A percentile compares a stretch with the other conserved stretches of the same genome.
phyloP scores from a whole-genome alignment of 1,140 invertebrate species.

The Philopotamus ludificatus region DNA sequence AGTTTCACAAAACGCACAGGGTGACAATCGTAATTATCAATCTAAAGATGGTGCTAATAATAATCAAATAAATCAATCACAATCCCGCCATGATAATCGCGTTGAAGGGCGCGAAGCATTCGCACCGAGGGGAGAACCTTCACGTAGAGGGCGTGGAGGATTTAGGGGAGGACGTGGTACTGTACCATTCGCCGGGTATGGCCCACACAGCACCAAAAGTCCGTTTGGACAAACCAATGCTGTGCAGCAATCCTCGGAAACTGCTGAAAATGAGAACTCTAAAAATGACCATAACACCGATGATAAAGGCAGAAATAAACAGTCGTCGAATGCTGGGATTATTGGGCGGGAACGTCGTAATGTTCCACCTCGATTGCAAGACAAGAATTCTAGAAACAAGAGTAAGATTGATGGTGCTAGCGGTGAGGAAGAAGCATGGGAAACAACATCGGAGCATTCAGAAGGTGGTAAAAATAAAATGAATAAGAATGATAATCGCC shows the following conservation, averaged over 20 bases:
- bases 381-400: constrained; percentile 40
- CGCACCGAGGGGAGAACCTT: constrained; percentile 79
- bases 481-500: not conserved
- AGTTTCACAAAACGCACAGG: constrained; percentile 40
- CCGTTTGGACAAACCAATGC: constrained; percentile 66
- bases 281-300: constrained; percentile 54
- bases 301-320: constrained; percentile 69
- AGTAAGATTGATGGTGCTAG: constrained; percentile 42
- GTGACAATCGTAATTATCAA: constrained; percentile 44
- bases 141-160: constrained; percentile 71
- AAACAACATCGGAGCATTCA: constrained; percentile 69
- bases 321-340: constrained; percentile 64
- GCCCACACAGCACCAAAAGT: constrained; percentile 73
- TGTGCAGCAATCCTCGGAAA: constrained; percentile 51
- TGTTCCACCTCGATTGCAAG: constrained; percentile 43
- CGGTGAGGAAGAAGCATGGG: constrained; percentile 66
- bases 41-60: constrained; percentile 16
- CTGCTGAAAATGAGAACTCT: constrained; percentile 49
- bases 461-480: constrained; percentile 52
- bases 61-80: too few species aligned
- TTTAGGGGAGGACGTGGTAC: constrained; percentile 51
- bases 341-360: constrained; percentile 52
- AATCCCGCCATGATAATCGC: constrained; percentile 44
- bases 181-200: constrained; percentile 63
- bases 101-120: constrained; percentile 61